phyloP scores from a whole-genome alignment of 2,888 invertebrate species.

The Megastigmus dorsalis region DNA sequence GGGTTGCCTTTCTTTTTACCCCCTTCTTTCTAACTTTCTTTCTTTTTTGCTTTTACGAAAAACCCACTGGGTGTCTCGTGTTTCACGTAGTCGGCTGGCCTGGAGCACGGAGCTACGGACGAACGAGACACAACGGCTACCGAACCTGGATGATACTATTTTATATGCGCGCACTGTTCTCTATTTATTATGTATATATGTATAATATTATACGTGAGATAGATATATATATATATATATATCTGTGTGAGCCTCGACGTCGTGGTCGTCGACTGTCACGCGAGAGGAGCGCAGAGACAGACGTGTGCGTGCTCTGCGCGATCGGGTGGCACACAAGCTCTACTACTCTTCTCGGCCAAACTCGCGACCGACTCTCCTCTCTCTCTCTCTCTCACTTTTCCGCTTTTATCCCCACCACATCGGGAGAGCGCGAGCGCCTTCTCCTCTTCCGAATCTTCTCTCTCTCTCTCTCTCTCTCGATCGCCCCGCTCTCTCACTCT shows the following conservation, averaged over 20 bases:
- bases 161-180: no score
- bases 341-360: constrained; percentile 33
- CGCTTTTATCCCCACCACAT: constrained; percentile 45
- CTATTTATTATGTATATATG: no score
- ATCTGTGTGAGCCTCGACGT: constrained; percentile 3
- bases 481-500: constrained; percentile 12
- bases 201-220: no score
- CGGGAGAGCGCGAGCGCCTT: no score
- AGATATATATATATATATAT: no score
- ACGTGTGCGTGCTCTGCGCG: constrained; percentile 45
- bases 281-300: constrained; percentile 15
- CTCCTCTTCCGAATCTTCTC: not conserved
- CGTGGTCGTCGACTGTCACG: constrained; percentile 33
- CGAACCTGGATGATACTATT: no score
- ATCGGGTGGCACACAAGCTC: constrained; percentile 49
- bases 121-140: no score
- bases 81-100: not conserved
- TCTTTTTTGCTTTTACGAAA: constrained; percentile 18
- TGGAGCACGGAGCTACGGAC: no score
- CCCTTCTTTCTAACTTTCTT: not conserved
- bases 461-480: constrained; percentile 17
- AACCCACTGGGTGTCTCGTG: not conserved
- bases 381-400: constrained; percentile 34
- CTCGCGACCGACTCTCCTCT: constrained; percentile 38
- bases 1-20: not conserved